A percentile compares a stretch with the other conserved stretches of the same genome.
These are phyloP conservation scores for Loriculus beryllinus DNA, from an alignment of 2,797 vertebrate species.

Conservation along the genomic window DNA sequence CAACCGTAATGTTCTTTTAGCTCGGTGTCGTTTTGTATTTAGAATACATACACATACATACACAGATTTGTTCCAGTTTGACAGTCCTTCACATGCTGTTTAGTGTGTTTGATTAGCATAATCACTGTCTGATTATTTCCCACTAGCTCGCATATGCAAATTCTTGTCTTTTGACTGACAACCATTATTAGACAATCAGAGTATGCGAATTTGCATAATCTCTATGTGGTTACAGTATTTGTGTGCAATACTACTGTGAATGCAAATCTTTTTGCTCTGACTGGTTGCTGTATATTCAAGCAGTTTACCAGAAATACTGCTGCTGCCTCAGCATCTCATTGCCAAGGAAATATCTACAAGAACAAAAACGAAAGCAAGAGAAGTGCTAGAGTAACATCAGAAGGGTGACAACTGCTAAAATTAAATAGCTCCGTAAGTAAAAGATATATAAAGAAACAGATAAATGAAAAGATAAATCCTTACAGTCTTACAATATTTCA, in stretches of 20 bases:
- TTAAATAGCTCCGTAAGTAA: background rate
- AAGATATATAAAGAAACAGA: background rate
- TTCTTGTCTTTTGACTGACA: conserved; percentile 61
- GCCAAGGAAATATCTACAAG: conserved; percentile 1
- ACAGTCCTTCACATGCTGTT: conserved; percentile 40
- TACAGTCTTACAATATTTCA: background rate
- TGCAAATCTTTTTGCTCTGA: conserved; percentile 44
- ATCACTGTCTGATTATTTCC: conserved; percentile 53
- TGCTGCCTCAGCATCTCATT: conserved; percentile 40
- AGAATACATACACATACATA: background rate
- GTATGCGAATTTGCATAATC: conserved; percentile 58
- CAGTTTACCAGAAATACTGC: conserved; percentile 18
- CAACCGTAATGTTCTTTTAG: background rate
- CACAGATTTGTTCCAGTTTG: conserved; percentile 46
- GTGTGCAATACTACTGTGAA: conserved; percentile 6
- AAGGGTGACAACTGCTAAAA: background rate
- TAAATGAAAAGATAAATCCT: background rate
- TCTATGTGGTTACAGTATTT: conserved; percentile 42
- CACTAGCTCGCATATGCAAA: conserved; percentile 57
- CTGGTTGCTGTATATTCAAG: conserved; percentile 42
- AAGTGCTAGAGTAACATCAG: background rate
- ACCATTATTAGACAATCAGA: conserved; percentile 58
- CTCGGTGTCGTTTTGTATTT: background rate
- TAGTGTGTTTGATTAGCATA: conserved; percentile 49
- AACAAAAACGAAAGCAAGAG: background rate